Evolutionary conservation across 2,797 vertebrate genomes (phyloP).

Genomic region (Taenioides sp.): DNA sequence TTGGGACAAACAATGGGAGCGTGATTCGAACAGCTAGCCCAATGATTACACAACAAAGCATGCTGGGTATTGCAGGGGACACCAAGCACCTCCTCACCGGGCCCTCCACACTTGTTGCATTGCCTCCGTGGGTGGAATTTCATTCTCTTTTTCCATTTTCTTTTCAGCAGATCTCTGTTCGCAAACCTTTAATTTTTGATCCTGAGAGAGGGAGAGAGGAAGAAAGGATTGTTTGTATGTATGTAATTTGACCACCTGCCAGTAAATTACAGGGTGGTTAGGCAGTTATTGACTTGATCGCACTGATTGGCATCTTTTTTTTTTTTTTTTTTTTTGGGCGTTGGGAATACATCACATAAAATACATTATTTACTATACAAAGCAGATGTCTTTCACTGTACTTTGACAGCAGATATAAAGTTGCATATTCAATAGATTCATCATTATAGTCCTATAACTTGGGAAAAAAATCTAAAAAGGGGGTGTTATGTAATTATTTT

Average conservation of each 20-base stretch:
- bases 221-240: conserved; percentile 11
- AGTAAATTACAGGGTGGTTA: conserved; percentile 13
- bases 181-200: conserved; percentile 18
- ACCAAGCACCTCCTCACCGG: conserved; percentile 36
- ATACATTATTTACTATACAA: too few species aligned
- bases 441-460: too few species aligned
- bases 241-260: background rate
- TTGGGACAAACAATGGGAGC: conserved; percentile 58
- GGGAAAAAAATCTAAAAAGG: too few species aligned
- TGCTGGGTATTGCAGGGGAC: conserved; percentile 37
- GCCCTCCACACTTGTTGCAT: conserved; percentile 26
- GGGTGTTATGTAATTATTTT: too few species aligned
- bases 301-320: background rate
- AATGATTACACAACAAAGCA: conserved; percentile 55
- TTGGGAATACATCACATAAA: background rate
- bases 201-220: background rate
- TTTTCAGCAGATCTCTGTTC: conserved; percentile 1
- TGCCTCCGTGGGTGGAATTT: conserved; percentile 33
- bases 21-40: conserved; percentile 58
- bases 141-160: conserved; percentile 1
- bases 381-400: too few species aligned
- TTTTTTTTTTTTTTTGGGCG: conserved; percentile 1
- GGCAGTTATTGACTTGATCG: background rate
- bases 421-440: background rate
- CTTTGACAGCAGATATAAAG: background rate